Evolutionary conservation across 53 echinoderm and acorn worm genomes (phyloP), one percentile per base, ranked within the genome.

Genomic region (Crossaster papposus): DNA sequence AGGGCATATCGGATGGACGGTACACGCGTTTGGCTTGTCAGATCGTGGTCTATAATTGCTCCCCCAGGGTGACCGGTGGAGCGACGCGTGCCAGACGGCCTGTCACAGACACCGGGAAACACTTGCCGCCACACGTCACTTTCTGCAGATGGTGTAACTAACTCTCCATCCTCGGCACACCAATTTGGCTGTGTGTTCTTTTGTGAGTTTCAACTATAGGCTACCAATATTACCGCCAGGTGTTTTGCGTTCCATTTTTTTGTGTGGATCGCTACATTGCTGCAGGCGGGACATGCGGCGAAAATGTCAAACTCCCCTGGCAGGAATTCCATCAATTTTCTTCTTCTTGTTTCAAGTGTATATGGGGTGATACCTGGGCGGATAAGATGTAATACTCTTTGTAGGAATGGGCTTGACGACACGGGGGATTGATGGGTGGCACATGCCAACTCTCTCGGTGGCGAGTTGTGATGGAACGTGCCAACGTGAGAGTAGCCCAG

Each of bases 341-440:
- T 24, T 13, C 2, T 52, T 50, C 13, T 35, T 9, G 23, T 24
- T 82, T 95, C 88, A 95, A 51, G 95, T 93, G 82, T 91, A 95
- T 12, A 95, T 92, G 20, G 95, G 93, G 89, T 95, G 95, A 72
- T 94, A 95, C 76, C 95, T 89, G 31, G 92, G 92, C 15, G 95
- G 95, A 79, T 94, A 95, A 15, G 90, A 92, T 75, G 95, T 88
- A 15, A 95, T 79, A 29, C 91, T 92, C 83, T 95, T 95, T 35
- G 95, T 95, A 51, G 95, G 92, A 64, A 95, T 94, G 65, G 95
- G 95, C 92, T 95, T 95, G 18, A 95, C 77, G 36, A 95, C 92
- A 26, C 95, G 83, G 15, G 94, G 92, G 78, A 82, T 65, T 28
- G 52, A 71, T 54, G 65, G 81, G 51, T 88, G 91, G 37, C 88